Percentiles rank a stretch among this genome's conserved stretches.
Conservation (phyloP, 2,113 vertebrate species). For the Coptodon rendalli region DNA sequence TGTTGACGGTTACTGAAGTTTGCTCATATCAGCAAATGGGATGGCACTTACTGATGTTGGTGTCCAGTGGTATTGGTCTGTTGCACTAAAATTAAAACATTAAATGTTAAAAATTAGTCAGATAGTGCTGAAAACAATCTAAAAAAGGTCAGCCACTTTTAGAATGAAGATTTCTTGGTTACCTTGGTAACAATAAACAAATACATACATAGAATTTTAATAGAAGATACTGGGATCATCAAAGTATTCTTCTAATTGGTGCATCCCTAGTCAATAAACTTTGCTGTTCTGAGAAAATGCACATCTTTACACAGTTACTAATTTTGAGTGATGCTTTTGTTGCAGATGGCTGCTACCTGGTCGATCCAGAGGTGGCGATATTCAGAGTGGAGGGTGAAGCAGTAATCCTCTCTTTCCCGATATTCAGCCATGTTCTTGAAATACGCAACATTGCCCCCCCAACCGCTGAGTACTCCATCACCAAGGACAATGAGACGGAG, state of each 20-base stretch:
- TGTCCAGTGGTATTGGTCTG: neutral
- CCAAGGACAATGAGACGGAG: conserved; percentile 8
- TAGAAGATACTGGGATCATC: neutral
- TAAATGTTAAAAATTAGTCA: neutral
- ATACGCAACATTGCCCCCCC: conserved; percentile 2
- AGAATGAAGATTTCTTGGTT: neutral
- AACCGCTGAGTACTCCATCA: conserved; percentile 5
- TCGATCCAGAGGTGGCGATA: conserved; percentile 38
- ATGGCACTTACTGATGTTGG: neutral
- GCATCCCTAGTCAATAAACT: neutral
- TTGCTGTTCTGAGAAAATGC: neutral
- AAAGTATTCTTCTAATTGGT: neutral
- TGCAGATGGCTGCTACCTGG: conserved; percentile 52
- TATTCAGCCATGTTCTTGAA: conserved; percentile 18
- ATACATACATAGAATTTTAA: neutral
- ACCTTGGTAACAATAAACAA: neutral
- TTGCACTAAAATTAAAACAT: neutral
- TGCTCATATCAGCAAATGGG: neutral
- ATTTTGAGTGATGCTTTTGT: neutral
- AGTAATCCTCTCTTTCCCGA: conserved; percentile 75
- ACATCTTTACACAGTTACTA: neutral
- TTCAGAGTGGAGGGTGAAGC: conserved; percentile 75
- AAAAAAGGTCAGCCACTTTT: neutral
- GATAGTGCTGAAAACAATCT: neutral
- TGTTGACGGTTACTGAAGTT: neutral